phyloP scores from a whole-genome alignment of 1,140 invertebrate genomes.

The Parapsyche elsis region DNA sequence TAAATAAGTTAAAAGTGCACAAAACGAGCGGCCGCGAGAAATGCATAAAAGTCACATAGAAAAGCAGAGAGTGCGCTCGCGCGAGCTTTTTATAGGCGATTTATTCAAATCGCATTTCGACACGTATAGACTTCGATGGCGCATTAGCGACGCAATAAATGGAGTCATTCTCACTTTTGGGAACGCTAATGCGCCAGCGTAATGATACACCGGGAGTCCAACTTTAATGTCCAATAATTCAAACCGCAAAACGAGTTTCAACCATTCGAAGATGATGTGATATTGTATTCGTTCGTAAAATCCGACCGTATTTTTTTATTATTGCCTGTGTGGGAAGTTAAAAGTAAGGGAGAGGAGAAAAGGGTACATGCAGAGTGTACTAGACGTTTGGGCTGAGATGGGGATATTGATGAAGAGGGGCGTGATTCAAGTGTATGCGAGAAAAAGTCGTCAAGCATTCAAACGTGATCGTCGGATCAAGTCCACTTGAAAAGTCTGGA shows the following conservation, averaged over 20 bases:
- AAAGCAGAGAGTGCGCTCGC: not conserved
- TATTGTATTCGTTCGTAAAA: too few species aligned
- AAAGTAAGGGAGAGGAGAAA: not conserved
- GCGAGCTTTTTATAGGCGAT: constrained; percentile 45
- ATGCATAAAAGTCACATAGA: not conserved
- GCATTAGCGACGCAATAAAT: constrained; percentile 21
- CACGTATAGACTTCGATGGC: not conserved
- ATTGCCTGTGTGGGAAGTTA: not conserved
- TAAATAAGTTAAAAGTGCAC: not conserved
- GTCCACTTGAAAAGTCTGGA: too few species aligned
- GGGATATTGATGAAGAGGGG: not conserved
- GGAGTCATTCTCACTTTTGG: constrained; percentile 30
- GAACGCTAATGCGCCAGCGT: not conserved
- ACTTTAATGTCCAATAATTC: constrained; percentile 40
- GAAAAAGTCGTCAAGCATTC: too few species aligned
- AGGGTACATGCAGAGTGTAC: not conserved
- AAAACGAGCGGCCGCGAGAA: not conserved
- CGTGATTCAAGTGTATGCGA: not conserved
- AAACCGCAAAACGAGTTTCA: constrained; percentile 24
- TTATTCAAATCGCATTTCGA: constrained; percentile 52
- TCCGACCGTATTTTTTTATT: too few species aligned
- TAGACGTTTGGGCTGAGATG: not conserved
- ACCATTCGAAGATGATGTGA: too few species aligned
- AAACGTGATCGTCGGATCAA: too few species aligned
- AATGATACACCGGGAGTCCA: constrained; percentile 23